These are phyloP conservation scores for Drusus annulatus DNA, from an alignment of 1,140 invertebrate genomes.

Conservation along the genomic window DNA sequence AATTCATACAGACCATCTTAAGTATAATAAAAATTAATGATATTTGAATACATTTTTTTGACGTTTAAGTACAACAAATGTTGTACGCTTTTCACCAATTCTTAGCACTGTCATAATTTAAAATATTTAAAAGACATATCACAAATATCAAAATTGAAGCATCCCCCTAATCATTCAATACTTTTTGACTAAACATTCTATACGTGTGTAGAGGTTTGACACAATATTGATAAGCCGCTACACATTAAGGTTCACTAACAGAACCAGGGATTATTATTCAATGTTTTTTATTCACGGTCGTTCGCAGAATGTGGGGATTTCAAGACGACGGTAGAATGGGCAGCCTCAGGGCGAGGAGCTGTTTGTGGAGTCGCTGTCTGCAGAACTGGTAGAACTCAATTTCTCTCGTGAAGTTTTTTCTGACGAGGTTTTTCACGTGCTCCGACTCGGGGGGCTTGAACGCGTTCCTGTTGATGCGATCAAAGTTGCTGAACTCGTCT, in stretches of 20 bases:
- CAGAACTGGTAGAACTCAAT: conserved; percentile 95
- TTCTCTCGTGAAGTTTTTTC: conserved; percentile 89
- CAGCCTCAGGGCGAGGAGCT: conserved; percentile 80
- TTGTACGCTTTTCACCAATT: not conserved
- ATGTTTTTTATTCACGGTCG: not conserved
- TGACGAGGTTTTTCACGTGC: conserved; percentile 88
- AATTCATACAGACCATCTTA: not conserved
- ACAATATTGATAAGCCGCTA: not conserved
- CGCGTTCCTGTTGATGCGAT: conserved; percentile 87
- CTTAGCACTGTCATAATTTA: conserved; percentile 7
- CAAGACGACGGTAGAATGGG: conserved; percentile 61
- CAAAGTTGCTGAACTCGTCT: conserved; percentile 83
- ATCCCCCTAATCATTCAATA: not conserved
- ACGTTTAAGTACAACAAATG: not conserved
- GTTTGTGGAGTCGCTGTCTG: conserved; percentile 85
- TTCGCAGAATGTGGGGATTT: not conserved
- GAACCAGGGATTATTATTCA: not conserved
- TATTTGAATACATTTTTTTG: not conserved
- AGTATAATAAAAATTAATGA: not conserved
- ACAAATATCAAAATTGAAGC: conserved; percentile 25
- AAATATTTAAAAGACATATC: conserved; percentile 29
- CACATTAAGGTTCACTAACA: too few relatives aligned
- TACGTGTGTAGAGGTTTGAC: not conserved
- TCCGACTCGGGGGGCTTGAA: conserved; percentile 91
- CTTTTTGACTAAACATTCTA: conserved; percentile 22